Base-by-base conservation (phyloP, 1,140 invertebrate species). In the Cydia amplana region DNA sequence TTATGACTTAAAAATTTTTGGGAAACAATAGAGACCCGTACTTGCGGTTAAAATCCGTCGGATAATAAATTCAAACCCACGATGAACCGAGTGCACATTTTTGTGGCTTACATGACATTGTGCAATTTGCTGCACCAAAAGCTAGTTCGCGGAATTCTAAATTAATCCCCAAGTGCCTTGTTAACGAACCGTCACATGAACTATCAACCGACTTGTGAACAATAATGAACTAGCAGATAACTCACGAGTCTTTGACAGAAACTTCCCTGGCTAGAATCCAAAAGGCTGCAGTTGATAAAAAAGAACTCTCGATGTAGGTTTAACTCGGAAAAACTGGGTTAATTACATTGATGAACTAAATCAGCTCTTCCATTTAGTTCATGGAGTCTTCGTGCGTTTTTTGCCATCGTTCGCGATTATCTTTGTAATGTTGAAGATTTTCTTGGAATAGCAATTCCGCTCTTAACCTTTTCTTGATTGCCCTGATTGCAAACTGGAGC, bases 271-370 rank as follows among this genome's bases (percentile, higher is more conserved):
- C 55, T 60, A 23, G 18, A 20, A 60, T 60, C 55, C 55, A 60
- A 51, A 51, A 51, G 20, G 20, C 55, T 60, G 55, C 55, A 60
- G 55, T 60, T 10, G 20, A 23, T 60, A 60, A 60, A 60, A 60
- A 60, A 23, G 20, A 60, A 60, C 55, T 18, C 51, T 60, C 55
- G 55, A 60, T 60, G 55, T 60, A 60, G 55, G 20, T 60, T 60
- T 60, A 60, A 60, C 55, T 60, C 20, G 20, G 55, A 60, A 60
- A 55, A 60, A 60, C 55, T 60, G 20, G 55, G 55, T 60, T 60
- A 60, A 60, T 60, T 60, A 60, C 55, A 60, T 60, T 23, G 55
- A 60, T 60, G 55, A 60, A 60, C 55, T 60, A 23, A 60, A 60
- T 60, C 55, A 60, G 55, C 55, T 60, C 55, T 60, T 23, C 20